Conservation (phyloP, 1,140 invertebrate species). For the Drosophila pectinifera region DNA sequence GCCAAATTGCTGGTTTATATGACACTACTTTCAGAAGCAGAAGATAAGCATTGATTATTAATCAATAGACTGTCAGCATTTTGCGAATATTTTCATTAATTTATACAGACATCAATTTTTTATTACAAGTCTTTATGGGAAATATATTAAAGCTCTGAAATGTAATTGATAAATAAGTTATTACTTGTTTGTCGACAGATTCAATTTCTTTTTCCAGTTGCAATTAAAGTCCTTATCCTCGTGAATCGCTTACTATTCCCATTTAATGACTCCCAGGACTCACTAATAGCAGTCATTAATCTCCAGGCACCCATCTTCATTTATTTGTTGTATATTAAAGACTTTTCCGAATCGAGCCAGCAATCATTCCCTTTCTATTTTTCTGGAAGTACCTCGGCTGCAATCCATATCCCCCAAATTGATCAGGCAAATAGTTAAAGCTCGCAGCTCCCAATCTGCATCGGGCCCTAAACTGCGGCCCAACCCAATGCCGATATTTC, state of each 20-base stretch:
- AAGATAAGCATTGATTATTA: conserved; percentile 7
- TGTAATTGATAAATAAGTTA: background rate
- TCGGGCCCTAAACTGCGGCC: conserved; percentile 44
- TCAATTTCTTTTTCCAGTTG: background rate
- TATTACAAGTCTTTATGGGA: background rate
- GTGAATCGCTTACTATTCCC: background rate
- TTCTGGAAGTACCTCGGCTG: background rate
- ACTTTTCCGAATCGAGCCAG: background rate
- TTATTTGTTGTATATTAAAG: conserved; percentile 1
- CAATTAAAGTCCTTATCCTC: background rate
- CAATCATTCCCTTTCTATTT: conserved; percentile 10
- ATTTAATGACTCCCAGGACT: background rate
- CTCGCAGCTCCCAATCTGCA: conserved; percentile 51
- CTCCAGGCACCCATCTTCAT: background rate
- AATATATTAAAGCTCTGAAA: background rate
- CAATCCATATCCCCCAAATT: conserved; percentile 41
- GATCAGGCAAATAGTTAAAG: conserved; percentile 59
- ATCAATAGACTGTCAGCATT: conserved; percentile 1
- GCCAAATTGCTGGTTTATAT: background rate
- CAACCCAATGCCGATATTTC: conserved; percentile 51
- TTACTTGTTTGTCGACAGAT: background rate
- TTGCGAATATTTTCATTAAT: background rate
- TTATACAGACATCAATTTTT: background rate
- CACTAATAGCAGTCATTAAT: background rate
- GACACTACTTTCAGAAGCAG: conserved; percentile 1